A percentile compares a stretch with the other conserved stretches of the same genome.
These are phyloP conservation scores for Holcopasites calliopsidis DNA, from an alignment of 1,140 invertebrate species.

Conservation along the genomic window DNA sequence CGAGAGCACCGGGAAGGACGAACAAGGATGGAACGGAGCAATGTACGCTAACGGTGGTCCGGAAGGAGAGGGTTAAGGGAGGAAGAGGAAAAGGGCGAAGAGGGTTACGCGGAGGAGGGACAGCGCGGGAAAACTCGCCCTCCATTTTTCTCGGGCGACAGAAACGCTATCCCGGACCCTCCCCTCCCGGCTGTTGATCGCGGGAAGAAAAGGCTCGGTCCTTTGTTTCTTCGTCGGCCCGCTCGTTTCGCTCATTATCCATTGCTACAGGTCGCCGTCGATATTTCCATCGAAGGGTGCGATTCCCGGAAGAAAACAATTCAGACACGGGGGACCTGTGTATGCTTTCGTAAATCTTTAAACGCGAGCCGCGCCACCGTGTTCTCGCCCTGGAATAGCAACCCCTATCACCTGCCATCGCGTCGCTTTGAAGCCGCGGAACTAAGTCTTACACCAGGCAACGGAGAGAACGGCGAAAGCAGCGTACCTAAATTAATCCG, in stretches of 20 bases:
- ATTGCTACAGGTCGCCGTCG: slow-evolving; percentile 47
- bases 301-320: slow-evolving; percentile 36
- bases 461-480: neutral
- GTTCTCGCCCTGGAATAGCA: neutral
- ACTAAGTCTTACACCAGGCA: neutral
- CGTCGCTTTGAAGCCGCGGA: neutral
- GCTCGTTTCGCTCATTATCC: slow-evolving; percentile 58
- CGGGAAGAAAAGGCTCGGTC: slow-evolving; percentile 38
- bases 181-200: slow-evolving; percentile 7
- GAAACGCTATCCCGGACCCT: slow-evolving; percentile 51
- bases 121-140: slow-evolving; percentile 64
- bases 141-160: slow-evolving; percentile 63
- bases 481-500: slow-evolving; percentile 13
- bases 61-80: neutral
- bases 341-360: slow-evolving; percentile 21
- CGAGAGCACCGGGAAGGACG: slow-evolving; percentile 26
- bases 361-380: no score
- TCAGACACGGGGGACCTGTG: slow-evolving; percentile 18
- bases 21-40: neutral
- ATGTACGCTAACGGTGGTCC: neutral
- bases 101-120: neutral
- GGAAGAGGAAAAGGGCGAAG: neutral
- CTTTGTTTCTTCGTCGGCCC: slow-evolving; percentile 37
- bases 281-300: slow-evolving; percentile 38
- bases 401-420: neutral